These are phyloP conservation scores for Asarcornis scutulata DNA, from an alignment of 2,113 vertebrate species.

Conservation along the genomic window DNA sequence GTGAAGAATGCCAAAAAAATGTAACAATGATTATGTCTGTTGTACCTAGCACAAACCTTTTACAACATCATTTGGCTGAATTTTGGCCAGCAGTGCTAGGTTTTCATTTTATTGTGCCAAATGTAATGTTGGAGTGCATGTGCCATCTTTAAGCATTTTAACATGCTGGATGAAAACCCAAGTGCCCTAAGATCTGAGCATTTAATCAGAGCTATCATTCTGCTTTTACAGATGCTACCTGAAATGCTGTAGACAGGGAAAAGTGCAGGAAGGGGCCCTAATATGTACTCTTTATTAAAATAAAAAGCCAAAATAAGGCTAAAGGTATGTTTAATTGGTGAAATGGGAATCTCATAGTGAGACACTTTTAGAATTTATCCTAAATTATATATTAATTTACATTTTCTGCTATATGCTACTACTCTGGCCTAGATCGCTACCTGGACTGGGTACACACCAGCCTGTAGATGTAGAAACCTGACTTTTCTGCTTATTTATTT, in stretches of 20 bases:
- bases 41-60: background rate
- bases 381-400: background rate
- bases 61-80: background rate
- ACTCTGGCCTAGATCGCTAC: background rate
- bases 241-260: background rate
- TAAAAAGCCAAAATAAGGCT: background rate
- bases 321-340: too few relatives aligned
- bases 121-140: too few relatives aligned
- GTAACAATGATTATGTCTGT: background rate
- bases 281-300: background rate
- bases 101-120: background rate
- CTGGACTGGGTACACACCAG: background rate
- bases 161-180: rapidly evolving
- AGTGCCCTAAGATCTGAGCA: background rate
- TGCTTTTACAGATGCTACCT: background rate
- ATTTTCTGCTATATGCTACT: background rate
- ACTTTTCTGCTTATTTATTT: background rate
- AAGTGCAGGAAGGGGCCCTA: background rate
- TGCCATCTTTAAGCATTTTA: background rate
- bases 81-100: background rate
- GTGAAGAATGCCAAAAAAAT: background rate
- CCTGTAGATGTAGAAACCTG: background rate
- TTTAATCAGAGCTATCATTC: background rate
- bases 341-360: background rate
- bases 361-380: background rate